Percentiles rank a stretch among this genome's conserved stretches.
These are phyloP conservation scores for Pachycephala philippinensis DNA, from an alignment of 2,113 vertebrate species.

Conservation along the genomic window DNA sequence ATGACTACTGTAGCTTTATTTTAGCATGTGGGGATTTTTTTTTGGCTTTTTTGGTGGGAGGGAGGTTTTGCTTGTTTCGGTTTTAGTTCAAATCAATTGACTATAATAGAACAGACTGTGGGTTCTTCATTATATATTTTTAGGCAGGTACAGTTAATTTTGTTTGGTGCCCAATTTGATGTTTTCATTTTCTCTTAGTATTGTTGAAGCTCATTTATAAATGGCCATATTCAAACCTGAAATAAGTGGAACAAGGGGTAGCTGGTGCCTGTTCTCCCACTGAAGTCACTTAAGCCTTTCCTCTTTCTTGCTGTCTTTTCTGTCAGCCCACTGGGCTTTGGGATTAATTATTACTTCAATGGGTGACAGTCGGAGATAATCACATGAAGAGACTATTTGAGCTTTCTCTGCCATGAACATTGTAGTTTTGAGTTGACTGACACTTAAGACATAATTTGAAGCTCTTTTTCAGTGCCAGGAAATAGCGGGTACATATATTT, in stretches of 20 bases:
- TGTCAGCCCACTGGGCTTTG: neutral
- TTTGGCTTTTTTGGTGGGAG: fast-evolving
- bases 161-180: neutral
- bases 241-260: neutral
- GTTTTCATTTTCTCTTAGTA: neutral
- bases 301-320: neutral
- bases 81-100: neutral
- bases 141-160: neutral
- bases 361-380: neutral
- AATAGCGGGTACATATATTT: neutral
- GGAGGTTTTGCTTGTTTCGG: neutral
- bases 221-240: neutral
- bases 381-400: neutral
- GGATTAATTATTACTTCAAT: neutral
- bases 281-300: neutral
- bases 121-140: neutral
- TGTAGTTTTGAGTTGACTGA: neutral
- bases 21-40: fast-evolving
- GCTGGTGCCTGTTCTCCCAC: neutral
- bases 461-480: neutral
- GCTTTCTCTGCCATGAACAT: neutral
- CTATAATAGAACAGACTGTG: neutral
- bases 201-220: neutral
- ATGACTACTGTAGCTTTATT: neutral
- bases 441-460: neutral